Evolutionary conservation across 2,797 vertebrate species (phyloP).

Genomic region (Gambelia wislizenii): DNA sequence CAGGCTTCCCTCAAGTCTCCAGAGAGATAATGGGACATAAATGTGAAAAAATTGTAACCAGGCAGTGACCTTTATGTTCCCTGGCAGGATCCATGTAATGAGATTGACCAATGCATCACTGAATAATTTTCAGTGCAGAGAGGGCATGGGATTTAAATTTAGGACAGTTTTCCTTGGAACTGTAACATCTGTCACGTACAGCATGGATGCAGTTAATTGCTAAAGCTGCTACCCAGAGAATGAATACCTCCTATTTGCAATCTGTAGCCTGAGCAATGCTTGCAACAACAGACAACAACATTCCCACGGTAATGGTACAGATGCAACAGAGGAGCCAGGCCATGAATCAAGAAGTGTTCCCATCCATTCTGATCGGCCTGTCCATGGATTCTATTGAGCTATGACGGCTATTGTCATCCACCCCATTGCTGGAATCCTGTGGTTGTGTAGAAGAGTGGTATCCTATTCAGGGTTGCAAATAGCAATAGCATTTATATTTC

Average conservation of each 20-base stretch:
- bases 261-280: slow-evolving; percentile 29
- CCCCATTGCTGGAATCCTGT: no score
- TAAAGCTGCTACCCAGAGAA: slow-evolving; percentile 53
- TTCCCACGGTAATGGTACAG: slow-evolving; percentile 62
- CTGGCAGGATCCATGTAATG: slow-evolving; percentile 4
- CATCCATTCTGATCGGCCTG: not conserved
- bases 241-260: slow-evolving; percentile 66
- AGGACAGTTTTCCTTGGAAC: slow-evolving; percentile 62
- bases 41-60: not conserved
- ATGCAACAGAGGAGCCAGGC: slow-evolving; percentile 27
- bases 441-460: no score
- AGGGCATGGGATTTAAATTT: slow-evolving; percentile 68
- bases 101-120: slow-evolving; percentile 53
- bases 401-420: not conserved
- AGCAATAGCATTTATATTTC: no score
- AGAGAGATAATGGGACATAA: no score
- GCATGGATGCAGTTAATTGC: slow-evolving; percentile 65
- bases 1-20: not conserved
- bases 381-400: not conserved
- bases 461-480: no score
- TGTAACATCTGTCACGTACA: slow-evolving; percentile 71
- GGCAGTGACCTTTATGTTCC: slow-evolving; percentile 25
- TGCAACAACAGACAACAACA: slow-evolving; percentile 51
- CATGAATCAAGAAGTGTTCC: slow-evolving; percentile 21
- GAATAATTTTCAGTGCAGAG: slow-evolving; percentile 55